Percentiles rank a stretch among this genome's conserved stretches.
Evolutionary conservation across 2,888 invertebrate genomes (phyloP).

Genomic region (Neria commutata): DNA sequence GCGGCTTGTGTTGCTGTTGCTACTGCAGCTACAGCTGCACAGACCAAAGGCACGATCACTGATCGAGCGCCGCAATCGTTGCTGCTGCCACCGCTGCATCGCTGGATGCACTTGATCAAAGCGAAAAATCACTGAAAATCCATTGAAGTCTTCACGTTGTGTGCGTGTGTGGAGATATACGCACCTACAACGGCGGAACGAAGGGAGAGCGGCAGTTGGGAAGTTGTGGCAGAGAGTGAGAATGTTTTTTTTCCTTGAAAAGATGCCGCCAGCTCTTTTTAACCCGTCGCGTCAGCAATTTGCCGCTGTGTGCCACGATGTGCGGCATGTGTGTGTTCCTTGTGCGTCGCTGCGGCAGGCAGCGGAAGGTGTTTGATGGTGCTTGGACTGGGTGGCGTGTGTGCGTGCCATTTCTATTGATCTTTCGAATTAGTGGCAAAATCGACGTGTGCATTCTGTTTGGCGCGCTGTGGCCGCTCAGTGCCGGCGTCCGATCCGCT

Average conservation of each 20-base stretch:
- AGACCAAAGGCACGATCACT: too few species aligned
- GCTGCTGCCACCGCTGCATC: not conserved
- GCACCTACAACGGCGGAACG: too few species aligned
- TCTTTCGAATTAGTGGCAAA: not conserved
- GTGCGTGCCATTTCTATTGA: not conserved
- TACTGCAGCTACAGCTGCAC: not conserved
- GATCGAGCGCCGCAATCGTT: not conserved
- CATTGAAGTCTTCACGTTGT: too few species aligned
- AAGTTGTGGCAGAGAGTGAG: too few species aligned
- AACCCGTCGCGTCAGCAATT: not conserved
- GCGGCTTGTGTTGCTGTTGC: not conserved
- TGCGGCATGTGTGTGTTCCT: not conserved
- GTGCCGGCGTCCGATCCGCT: too few species aligned
- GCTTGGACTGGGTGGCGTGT: not conserved
- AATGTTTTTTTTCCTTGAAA: not conserved
- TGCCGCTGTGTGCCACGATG: not conserved
- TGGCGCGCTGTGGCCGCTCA: not conserved
- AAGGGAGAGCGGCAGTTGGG: too few species aligned
- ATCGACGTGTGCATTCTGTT: not conserved
- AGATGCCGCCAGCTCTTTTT: not conserved
- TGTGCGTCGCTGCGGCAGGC: not conserved
- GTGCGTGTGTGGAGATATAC: too few species aligned
- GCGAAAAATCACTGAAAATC: constrained; percentile 47
- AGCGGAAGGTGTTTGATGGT: not conserved
- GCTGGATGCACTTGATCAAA: constrained; percentile 40